Base-by-base conservation (phyloP, 1,140 invertebrate species). In the Plectrocnemia conspersa region DNA sequence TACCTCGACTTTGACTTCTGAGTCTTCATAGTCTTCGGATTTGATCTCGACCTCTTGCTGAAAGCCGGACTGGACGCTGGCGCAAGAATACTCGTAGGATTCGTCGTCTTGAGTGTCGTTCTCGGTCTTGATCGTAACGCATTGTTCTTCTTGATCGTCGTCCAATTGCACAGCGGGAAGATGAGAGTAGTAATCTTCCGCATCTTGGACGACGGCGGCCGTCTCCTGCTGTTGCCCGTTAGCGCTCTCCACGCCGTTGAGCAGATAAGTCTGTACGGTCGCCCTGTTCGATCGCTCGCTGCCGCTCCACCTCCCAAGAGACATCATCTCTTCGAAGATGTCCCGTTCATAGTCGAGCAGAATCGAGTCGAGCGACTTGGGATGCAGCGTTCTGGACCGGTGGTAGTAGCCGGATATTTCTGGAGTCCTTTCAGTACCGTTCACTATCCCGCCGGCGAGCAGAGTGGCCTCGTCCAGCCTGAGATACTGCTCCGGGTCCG, bases 271-370 rank as follows among this genome's bases (percentile, higher is more conserved):
- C n/a, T 61, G 59, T 6, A 61, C 46, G 11, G 55, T 38, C 27
- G 54, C 59, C 3, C 55, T 2, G 5, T 29, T 23, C 0, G 50
- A 21, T 11, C 40, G 27, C 2, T 65, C 55, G 10, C 60, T 64
- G 53, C 69, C 70, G 2, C 74, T 68, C 10, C 55, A 80, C 40
- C 77, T 63, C 10, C 82, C 82, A n/a, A 84, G 65, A 3, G 82
- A 81, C 63, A 86, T 84, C n/a, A 89, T 69, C 60, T 89, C 85
- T 55, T 84, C 82, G 64, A 88, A 87, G n/a, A 88, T 66, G 61
- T 85, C 77, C 64, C 82, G 75, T 65, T 87, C 82, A 64, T 86
- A 85, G 63, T 84, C 83, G 1, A 86, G 66, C 38, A 87, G 67
- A 33, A 85, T 75, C n/a, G 82, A 82, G 61, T 89, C 86, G 11